Base-by-base conservation (phyloP, 1,140 invertebrate genomes). In the Drosophila pachea region DNA sequence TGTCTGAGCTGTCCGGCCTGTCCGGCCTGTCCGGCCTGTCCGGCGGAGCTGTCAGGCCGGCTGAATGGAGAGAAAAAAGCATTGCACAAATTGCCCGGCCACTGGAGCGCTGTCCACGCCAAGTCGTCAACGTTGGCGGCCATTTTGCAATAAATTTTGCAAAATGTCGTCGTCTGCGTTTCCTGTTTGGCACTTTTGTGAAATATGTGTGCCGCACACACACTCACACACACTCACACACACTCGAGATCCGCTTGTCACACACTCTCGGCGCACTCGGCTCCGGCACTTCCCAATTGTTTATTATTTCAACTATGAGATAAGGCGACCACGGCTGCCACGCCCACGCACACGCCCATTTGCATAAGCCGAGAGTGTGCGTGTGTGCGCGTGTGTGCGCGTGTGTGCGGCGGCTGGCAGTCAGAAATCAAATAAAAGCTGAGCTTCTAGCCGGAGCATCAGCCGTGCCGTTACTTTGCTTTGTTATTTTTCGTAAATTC, bases 171-270 rank as follows among this genome's bases (percentile, higher is more conserved):
- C 65, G 60, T 59, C 62, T 73, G 56, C 73, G 79, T 68, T 79
- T 84, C 81, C 79, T 73, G 79, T 76, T 84, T 83, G 68, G 76
- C 76, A 78, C 76, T 81, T 78, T 78, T 75, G 64, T 83, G 66
- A 72, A 75, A 75, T 75, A 61, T 75, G 68, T 68, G 64, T 68
- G 74, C 68, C 68, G 68, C 49, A 67, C 52, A 71, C n/a, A n/a
- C n/a, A n/a, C n/a, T n/a, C n/a, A n/a, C n/a, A n/a, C n/a, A n/a
- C n/a, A n/a, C n/a, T n/a, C n/a, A n/a, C n/a, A n/a, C n/a, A n/a
- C n/a, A n/a, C n/a, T 22, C 69, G 48, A 66, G 69, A 79, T 84
- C 79, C 79, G 76, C 56, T 63, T 84, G 79, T 84, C 79, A 86
- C 76, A 84, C 62, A 42, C 48, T 42, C 50, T 42, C 40, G n/a